A percentile compares a stretch with the other conserved stretches of the same genome.
Conservation (phyloP, 2,797 vertebrate genomes). For the Xiphorhynchus erythropygius region DNA sequence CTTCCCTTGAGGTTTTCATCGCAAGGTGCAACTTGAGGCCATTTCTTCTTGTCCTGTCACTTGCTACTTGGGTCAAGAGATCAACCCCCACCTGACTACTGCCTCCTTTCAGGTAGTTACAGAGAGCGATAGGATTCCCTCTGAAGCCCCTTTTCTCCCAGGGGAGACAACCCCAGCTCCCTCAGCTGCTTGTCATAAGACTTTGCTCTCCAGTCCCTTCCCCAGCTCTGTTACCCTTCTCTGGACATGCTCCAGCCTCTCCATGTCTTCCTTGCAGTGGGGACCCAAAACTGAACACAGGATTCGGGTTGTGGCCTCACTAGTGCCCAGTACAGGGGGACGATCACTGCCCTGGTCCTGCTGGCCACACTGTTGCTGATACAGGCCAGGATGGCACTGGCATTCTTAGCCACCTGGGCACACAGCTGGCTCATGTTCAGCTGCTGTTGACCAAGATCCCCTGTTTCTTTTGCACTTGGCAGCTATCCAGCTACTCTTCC, state of each 20-base stretch:
- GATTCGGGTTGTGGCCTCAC: not conserved
- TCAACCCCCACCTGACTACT: fast-evolving
- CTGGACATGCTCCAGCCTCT: not conserved
- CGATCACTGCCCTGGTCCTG: not conserved
- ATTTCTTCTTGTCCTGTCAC: not conserved
- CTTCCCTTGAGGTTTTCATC: not conserved
- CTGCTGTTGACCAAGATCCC: not conserved
- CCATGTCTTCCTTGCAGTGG: not conserved
- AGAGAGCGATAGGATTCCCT: fast-evolving
- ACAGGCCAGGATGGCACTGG: not conserved
- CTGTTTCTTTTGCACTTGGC: not conserved
- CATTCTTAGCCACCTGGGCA: not conserved
- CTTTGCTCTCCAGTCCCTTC: not conserved
- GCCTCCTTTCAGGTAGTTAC: fast-evolving
- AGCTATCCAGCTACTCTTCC: not conserved
- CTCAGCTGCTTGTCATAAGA: not conserved
- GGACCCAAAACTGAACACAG: not conserved
- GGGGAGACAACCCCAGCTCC: not conserved
- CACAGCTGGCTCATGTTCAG: not conserved
- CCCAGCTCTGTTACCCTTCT: not conserved
- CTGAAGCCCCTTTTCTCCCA: not conserved
- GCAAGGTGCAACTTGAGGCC: not conserved
- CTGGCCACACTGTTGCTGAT: not conserved
- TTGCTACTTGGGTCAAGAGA: not conserved
- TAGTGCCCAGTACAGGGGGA: not conserved